Evolutionary conservation across 2,113 vertebrate species (phyloP), one percentile per base, ranked within the genome.

Genomic region (Anolis sagrei): DNA sequence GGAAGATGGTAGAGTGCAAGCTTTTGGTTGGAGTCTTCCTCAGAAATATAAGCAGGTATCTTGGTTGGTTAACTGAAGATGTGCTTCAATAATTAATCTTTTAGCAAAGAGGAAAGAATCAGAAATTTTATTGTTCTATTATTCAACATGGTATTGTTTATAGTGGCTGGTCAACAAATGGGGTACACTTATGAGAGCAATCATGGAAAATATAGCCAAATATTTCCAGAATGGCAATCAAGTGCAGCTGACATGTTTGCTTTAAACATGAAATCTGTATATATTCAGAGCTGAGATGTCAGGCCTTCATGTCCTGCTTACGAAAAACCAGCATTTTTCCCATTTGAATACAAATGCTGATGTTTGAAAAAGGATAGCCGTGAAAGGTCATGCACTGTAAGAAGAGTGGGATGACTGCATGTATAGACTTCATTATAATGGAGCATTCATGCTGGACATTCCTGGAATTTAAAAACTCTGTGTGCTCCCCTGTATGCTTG

Each of bases 11-110:
- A 94, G 98, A 82, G 96, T 99, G 7, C 99, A 99, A 92, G 99
- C 99, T 1, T 99, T 97, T 75, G 99, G 98, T 91, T 99, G 99
- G 99, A 99, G 99, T 95, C 95, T 99, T 93, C 98, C 99, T 78
- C 98, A 98, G 77, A 99, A 99, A 85, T 97, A 97, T 92, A 99
- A 99, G 91, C 98, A 99, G 96, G 96, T 97, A 94, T 69, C 5
- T 1, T 72, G 32, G 29, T 32, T 72, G 5, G 13, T 27, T 16
- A 19, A 48, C 29, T 68, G 29, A 10, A 54, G 19, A 49, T 73
- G 69, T 29, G 21, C 48, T 72, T 54, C 51, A 72, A 11, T 54
- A 7, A 68, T 51, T 54, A 77, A 54, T n/a, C 29, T 32, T 23
- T 7, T 61, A 32, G 19, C 29, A 76, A 49, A 79, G 49, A 49